These are phyloP conservation scores for Meta bourneti DNA, from an alignment of 2,888 invertebrate species.

Conservation along the genomic window DNA sequence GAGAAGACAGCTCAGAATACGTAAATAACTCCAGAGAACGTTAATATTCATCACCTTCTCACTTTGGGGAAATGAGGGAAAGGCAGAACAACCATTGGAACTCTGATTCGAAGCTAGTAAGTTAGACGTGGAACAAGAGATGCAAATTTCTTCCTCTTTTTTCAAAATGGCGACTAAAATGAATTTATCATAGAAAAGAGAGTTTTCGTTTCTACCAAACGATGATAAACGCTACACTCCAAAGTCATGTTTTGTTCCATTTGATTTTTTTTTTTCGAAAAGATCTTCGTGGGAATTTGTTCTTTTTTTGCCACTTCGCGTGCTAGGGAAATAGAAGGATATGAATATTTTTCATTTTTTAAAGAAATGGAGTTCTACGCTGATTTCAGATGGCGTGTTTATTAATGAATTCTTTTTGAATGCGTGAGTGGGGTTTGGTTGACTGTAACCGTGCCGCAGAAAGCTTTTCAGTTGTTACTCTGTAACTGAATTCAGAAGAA, in stretches of 20 bases:
- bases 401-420: background rate
- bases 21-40: background rate
- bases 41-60: background rate
- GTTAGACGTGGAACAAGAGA: background rate
- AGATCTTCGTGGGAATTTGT: background rate
- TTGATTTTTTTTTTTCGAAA: background rate
- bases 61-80: background rate
- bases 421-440: background rate
- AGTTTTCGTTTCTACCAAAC: background rate
- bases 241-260: background rate
- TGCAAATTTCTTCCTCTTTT: background rate
- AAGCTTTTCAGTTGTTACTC: too few species aligned
- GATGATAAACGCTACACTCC: background rate
- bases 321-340: background rate
- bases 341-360: background rate
- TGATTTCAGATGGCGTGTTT: background rate
- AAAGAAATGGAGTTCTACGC: background rate
- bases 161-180: background rate
- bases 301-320: background rate
- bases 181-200: background rate
- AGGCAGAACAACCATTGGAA: background rate
- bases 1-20: background rate
- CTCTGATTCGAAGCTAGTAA: background rate
- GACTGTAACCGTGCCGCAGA: background rate
- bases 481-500: too few species aligned